A percentile compares a stretch with the other conserved stretches of the same genome.
These are phyloP conservation scores for Dicyrtoma fusca DNA, from an alignment of 2,888 invertebrate genomes.

Conservation along the genomic window DNA sequence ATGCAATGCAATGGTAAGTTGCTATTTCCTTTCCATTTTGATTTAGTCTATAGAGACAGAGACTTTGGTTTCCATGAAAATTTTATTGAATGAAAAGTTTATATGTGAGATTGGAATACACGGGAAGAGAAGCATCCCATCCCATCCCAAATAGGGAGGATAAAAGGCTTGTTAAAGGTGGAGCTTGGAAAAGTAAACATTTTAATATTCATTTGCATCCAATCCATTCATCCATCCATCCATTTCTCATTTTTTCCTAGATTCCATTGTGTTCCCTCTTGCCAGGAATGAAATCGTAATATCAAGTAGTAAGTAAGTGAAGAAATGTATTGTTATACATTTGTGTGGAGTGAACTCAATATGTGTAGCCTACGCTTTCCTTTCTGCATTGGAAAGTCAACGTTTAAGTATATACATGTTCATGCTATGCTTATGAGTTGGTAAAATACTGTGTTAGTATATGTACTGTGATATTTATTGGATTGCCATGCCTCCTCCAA, in stretches of 20 bases:
- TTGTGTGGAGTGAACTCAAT: not conserved
- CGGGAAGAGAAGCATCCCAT: too few relatives aligned
- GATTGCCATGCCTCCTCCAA: not conserved
- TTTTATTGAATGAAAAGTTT: too few relatives aligned
- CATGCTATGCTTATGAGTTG: not conserved
- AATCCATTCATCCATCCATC: not conserved
- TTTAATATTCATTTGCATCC: constrained; percentile 23
- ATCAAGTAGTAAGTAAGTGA: not conserved
- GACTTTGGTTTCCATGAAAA: too few relatives aligned
- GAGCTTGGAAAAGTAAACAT: constrained; percentile 10
- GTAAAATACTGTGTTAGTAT: not conserved
- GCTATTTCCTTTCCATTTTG: too few relatives aligned
- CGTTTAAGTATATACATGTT: too few relatives aligned
- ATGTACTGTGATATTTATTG: not conserved
- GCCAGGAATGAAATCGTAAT: constrained; percentile 13
- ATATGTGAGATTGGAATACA: too few relatives aligned
- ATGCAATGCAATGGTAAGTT: too few relatives aligned
- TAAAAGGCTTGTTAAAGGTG: not conserved
- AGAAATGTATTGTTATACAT: not conserved
- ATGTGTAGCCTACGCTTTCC: not conserved
- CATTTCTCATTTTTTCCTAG: not conserved
- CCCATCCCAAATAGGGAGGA: not conserved
- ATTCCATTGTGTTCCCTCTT: constrained; percentile 2
- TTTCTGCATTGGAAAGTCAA: not conserved
- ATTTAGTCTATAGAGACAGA: too few relatives aligned